Percentiles rank a stretch among this genome's conserved stretches.
Conservation (phyloP, 2,797 vertebrate species). For the Lepus townsendii region DNA sequence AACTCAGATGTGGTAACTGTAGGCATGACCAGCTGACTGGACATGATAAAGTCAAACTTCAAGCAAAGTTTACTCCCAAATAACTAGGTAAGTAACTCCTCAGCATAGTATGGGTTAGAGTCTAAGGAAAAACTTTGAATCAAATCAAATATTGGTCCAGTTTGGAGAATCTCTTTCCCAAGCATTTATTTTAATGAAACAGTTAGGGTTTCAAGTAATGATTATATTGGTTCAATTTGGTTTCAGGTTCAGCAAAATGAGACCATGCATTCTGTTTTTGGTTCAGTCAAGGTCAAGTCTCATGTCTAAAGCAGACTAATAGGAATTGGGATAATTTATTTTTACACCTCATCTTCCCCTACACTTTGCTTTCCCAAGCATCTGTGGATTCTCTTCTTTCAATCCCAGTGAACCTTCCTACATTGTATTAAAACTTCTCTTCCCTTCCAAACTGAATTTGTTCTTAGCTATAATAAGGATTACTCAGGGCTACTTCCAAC, state of each 20-base stretch:
- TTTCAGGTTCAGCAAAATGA: constrained; percentile 78
- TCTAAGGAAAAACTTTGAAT: constrained; percentile 25
- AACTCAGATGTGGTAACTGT: background rate
- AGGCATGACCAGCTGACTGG: background rate
- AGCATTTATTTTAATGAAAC: constrained; percentile 76
- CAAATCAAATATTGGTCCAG: constrained; percentile 47
- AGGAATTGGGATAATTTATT: constrained; percentile 23
- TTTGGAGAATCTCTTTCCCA: constrained; percentile 68
- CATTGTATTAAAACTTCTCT: background rate
- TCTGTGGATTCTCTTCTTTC: background rate
- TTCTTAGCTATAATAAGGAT: background rate
- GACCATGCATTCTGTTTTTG: constrained; percentile 60
- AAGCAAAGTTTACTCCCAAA: background rate
- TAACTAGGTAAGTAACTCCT: background rate
- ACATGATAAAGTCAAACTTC: background rate
- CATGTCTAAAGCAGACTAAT: constrained; percentile 16
- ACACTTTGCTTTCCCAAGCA: background rate
- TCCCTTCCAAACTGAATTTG: background rate
- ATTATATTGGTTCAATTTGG: constrained; percentile 66
- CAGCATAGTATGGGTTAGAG: background rate
- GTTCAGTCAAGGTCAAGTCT: constrained; percentile 60
- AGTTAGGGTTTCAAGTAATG: constrained; percentile 74
- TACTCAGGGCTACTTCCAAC: background rate
- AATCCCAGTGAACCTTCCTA: background rate
- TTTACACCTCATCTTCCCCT: background rate